Evolutionary conservation across 2,113 vertebrate species (phyloP).

Genomic region (Clarias macrocephalus): DNA sequence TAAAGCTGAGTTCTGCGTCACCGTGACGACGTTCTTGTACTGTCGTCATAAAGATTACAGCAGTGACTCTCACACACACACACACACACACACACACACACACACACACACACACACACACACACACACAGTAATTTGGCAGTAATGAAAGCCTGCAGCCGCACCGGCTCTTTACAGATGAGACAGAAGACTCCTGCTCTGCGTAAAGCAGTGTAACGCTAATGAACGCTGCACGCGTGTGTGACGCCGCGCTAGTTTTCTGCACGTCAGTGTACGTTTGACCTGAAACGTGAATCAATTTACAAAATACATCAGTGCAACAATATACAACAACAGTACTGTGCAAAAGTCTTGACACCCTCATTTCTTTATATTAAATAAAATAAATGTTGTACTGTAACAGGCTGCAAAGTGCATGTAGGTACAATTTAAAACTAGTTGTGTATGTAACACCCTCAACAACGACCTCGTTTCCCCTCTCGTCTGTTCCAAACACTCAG

Average conservation of each 20-base stretch:
- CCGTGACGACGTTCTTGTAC: not conserved
- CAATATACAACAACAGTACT: too few species aligned
- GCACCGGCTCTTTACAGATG: not conserved
- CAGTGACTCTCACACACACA: not conserved
- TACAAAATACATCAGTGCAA: too few species aligned
- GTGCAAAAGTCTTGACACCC: too few species aligned
- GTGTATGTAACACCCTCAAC: too few species aligned
- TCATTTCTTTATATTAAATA: too few species aligned
- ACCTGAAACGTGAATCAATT: not conserved
- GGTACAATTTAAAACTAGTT: too few species aligned
- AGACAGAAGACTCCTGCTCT: not conserved
- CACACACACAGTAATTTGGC: not conserved
- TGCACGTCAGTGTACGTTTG: not conserved
- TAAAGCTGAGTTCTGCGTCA: slow-evolving; percentile 50
- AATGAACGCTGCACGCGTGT: too few species aligned
- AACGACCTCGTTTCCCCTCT: too few species aligned
- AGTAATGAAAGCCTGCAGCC: not conserved
- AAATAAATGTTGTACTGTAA: too few species aligned
- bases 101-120: too few species aligned
- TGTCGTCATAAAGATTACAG: not conserved
- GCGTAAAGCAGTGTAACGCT: not conserved
- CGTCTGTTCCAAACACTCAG: too few species aligned
- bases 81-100: not conserved
- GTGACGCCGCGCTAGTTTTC: not conserved
- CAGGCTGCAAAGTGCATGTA: too few species aligned